Evolutionary conservation across 1,140 invertebrate species (phyloP).

Genomic region (Camponotus floridanus): DNA sequence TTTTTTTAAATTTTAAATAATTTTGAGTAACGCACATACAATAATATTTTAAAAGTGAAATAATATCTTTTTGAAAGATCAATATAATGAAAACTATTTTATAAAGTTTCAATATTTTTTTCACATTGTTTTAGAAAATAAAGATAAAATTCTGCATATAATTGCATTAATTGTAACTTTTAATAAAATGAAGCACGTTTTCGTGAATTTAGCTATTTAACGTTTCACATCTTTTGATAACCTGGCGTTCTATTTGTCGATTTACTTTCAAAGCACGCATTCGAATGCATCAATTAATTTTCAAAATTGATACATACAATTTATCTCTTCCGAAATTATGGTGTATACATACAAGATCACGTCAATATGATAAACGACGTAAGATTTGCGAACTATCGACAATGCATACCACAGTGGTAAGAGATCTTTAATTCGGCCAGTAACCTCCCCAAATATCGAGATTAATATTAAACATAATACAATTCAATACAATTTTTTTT

Average conservation of each 20-base stretch:
- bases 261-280: neutral
- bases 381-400: slow-evolving; percentile 73
- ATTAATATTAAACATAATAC: neutral
- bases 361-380: slow-evolving; percentile 74
- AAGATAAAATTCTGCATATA: slow-evolving; percentile 12
- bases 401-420: slow-evolving; percentile 75
- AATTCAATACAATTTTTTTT: neutral
- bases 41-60: neutral
- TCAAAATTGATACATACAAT: neutral
- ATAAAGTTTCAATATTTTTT: neutral
- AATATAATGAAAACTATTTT: neutral
- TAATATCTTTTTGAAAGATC: neutral
- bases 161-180: slow-evolving; percentile 1
- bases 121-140: neutral
- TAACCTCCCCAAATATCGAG: neutral
- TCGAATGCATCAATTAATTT: slow-evolving; percentile 1
- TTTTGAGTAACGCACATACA: neutral
- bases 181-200: neutral
- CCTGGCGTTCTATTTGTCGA: slow-evolving; percentile 34
- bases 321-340: slow-evolving; percentile 14
- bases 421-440: neutral
- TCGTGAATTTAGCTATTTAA: slow-evolving; percentile 34
- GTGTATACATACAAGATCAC: neutral
- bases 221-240: slow-evolving; percentile 27
- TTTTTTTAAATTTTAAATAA: slow-evolving; percentile 11